A percentile compares a stretch with the other conserved stretches of the same genome.
phyloP scores from a whole-genome alignment of 2,888 invertebrate genomes.

The Lasioglossum pauxillum region DNA sequence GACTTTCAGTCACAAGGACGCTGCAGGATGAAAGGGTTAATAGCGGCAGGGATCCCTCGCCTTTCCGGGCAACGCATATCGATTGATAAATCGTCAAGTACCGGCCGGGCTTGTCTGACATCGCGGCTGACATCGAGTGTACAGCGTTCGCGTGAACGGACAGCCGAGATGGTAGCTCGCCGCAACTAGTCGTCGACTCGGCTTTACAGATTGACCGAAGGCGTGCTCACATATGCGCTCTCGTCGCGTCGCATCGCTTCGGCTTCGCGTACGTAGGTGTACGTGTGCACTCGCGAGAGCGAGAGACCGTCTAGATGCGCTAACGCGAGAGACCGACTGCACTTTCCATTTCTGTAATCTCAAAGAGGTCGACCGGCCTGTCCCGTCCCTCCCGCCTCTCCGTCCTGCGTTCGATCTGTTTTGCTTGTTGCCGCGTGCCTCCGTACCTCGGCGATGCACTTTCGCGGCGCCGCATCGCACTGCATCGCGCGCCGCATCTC shows the following conservation, averaged over 20 bases:
- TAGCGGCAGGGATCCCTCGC: conserved; percentile 17
- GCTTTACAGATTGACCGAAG: conserved; percentile 73
- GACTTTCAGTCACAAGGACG: background rate
- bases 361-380: conserved; percentile 63
- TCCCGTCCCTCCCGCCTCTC: conserved; percentile 7
- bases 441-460: conserved; percentile 33
- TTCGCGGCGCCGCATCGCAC: conserved; percentile 17
- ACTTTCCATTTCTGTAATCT: conserved; percentile 79
- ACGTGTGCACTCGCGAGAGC: background rate
- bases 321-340: conserved; percentile 63
- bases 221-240: conserved; percentile 9
- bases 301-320: conserved; percentile 53
- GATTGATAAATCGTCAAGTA: conserved; percentile 62
- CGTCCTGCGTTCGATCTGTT: conserved; percentile 37
- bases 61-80: conserved; percentile 35
- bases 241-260: background rate
- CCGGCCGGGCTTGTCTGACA: conserved; percentile 56
- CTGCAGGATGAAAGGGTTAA: conserved; percentile 34
- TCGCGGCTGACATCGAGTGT: conserved; percentile 56
- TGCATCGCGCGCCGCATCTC: background rate
- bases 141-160: conserved; percentile 62
- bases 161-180: conserved; percentile 68
- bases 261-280: background rate
- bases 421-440: conserved; percentile 38
- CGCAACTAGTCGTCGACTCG: conserved; percentile 75